Base-by-base conservation (phyloP, 2,113 vertebrate genomes). In the Rousettus leschenaultii region DNA sequence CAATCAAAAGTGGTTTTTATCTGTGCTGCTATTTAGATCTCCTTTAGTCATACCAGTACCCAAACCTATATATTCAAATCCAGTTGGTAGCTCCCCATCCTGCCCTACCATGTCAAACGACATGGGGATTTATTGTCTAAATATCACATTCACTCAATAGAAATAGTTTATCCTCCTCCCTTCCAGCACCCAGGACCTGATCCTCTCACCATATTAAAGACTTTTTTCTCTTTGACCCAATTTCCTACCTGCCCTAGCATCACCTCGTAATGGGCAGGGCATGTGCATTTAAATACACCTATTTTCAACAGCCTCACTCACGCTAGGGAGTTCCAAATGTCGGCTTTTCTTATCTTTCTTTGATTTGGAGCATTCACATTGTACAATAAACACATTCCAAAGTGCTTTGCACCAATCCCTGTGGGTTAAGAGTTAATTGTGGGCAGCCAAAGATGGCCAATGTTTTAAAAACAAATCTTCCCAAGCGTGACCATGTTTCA, bases 401-500 rank as follows among this genome's bases (percentile, higher is more conserved):
- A 57, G 98, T 98, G 98, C 98, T 98, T 98, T 78, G 98, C 98
- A 98, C 98, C 79, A 94, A 24, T 65, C 96, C 90, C 89, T 57
- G 88, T 13, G 89, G 96, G 78, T 57, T 65, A 94, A 90, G 80
- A 97, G 93, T 95, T 83, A 55, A 33, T 24, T 71, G 57, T 28
- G 94, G 97, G 95, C 78, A 96, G 98, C 95, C 95, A 94, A 88
- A 91, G 7, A 97, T 75, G 63, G 94, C 94, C 65, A 93, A 91
- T 97, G 98, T 98, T 98, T 96, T 94, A 96, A 96, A 98, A 98
- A 97, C 6, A 97, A 86, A 95, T 93, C 92, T 96, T 94, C 95
- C 92, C 95, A 95, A 86, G 96, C 13, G 5, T 51, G 95, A 95
- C 95, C 75, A 57, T 28, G 75, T 88, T 83, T 85, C 79, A 77